phyloP scores from a whole-genome alignment of 2,888 invertebrate species.

The Campoplex capitator region DNA sequence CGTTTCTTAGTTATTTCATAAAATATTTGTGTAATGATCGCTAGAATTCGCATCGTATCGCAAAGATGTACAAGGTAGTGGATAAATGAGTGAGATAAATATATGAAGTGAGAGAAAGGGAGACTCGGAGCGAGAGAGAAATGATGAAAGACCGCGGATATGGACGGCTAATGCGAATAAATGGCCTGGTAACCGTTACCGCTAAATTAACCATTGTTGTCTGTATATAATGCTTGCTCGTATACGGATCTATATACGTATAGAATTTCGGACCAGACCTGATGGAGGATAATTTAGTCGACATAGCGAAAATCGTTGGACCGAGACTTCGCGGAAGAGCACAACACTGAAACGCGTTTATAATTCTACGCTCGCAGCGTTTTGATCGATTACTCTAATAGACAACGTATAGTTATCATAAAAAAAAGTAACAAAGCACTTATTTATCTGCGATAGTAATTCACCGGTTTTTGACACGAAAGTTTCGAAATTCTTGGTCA shows the following conservation, averaged over 20 bases:
- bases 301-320: slow-evolving; percentile 70
- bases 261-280: slow-evolving; percentile 76
- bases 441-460: not conserved
- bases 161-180: slow-evolving; percentile 80
- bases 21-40: not conserved
- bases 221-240: slow-evolving; percentile 62
- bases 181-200: slow-evolving; percentile 76
- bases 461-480: not conserved
- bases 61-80: slow-evolving; percentile 11
- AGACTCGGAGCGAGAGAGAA: slow-evolving; percentile 5
- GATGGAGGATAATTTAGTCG: slow-evolving; percentile 82
- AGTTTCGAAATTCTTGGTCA: not conserved
- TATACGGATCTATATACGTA: slow-evolving; percentile 36
- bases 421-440: not conserved
- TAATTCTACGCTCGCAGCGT: slow-evolving; percentile 73
- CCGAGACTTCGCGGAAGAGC: slow-evolving; percentile 67
- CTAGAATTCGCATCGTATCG: slow-evolving; percentile 39
- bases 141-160: slow-evolving; percentile 64
- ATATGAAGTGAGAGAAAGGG: slow-evolving; percentile 23
- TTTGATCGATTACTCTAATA: slow-evolving; percentile 47
- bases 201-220: slow-evolving; percentile 82
- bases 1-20: not conserved
- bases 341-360: slow-evolving; percentile 74
- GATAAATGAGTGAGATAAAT: slow-evolving; percentile 40
- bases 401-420: not conserved